Percentiles rank a stretch among this genome's conserved stretches.
These are phyloP conservation scores for Bradysia coprophila DNA, from an alignment of 1,140 invertebrate genomes.

Conservation along the genomic window DNA sequence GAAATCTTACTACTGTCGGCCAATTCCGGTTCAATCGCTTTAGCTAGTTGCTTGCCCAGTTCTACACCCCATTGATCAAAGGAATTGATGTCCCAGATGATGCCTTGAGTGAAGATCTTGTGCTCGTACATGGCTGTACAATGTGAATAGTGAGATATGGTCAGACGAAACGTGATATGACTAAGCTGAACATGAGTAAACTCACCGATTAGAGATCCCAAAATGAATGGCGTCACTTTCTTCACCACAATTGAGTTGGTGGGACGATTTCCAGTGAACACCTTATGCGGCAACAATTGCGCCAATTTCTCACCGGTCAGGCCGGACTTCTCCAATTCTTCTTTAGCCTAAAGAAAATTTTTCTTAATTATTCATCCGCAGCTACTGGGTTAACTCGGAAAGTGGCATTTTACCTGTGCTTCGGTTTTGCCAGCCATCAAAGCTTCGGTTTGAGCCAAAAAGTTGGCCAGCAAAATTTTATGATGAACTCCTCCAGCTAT, in stretches of 20 bases:
- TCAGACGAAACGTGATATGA: conserved; percentile 2
- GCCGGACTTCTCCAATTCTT: conserved; percentile 54
- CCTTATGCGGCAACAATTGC: conserved; percentile 85
- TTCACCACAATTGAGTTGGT: conserved; percentile 95
- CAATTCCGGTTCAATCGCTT: conserved; percentile 90
- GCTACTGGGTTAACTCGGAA: too few relatives aligned
- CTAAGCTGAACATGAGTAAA: conserved; percentile 5
- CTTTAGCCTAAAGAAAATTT: conserved; percentile 41
- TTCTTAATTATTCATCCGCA: too few relatives aligned
- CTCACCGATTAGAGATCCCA: conserved; percentile 89
- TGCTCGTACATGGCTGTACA: conserved; percentile 91
- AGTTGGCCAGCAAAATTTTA: conserved; percentile 90
- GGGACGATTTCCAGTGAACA: conserved; percentile 92
- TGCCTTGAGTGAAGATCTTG: conserved; percentile 96
- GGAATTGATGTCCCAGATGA: conserved; percentile 99
- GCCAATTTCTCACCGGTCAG: conserved; percentile 49
- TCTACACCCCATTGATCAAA: conserved; percentile 99
- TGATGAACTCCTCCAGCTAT: conserved; percentile 57
- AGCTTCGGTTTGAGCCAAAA: conserved; percentile 96
- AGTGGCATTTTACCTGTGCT: too few relatives aligned
- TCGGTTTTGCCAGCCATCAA: conserved; percentile 78
- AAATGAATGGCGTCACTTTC: conserved; percentile 81
- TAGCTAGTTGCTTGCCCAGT: conserved; percentile 94
- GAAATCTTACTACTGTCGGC: conserved; percentile 34
- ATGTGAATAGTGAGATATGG: too few relatives aligned